A percentile compares a stretch with the other conserved stretches of the same genome.
These are phyloP conservation scores for Hydroisotoma schaefferi DNA, from an alignment of 2,888 invertebrate species.

Conservation along the genomic window DNA sequence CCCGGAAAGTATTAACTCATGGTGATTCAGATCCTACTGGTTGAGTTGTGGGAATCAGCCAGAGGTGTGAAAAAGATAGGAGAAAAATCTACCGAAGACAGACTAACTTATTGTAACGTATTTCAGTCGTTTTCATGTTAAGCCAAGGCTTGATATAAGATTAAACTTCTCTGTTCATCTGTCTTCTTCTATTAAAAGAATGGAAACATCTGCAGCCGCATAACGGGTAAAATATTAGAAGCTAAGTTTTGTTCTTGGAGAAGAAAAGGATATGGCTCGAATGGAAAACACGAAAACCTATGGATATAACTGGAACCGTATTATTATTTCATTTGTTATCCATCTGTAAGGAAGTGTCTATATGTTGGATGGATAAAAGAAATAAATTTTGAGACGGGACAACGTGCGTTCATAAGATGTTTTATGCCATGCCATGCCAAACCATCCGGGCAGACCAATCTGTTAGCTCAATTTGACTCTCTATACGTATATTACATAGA, in stretches of 20 bases:
- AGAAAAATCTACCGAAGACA: slow-evolving; percentile 11
- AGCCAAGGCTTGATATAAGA: slow-evolving; percentile 3
- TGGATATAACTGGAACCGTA: not conserved
- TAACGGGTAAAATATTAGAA: slow-evolving; percentile 15
- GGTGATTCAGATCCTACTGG: not conserved
- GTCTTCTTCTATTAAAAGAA: slow-evolving; percentile 10
- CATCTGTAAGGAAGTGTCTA: too few species aligned
- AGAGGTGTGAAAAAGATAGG: slow-evolving; percentile 13
- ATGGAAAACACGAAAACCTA: not conserved
- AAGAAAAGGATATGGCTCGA: slow-evolving; percentile 3
- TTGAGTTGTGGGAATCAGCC: not conserved
- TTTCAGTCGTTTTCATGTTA: not conserved
- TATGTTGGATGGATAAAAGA: too few species aligned
- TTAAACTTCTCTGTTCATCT: slow-evolving; percentile 12
- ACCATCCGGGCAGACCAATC: slow-evolving; percentile 9
- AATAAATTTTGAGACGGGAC: slow-evolving; percentile 13
- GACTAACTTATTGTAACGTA: not conserved
- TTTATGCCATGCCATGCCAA: slow-evolving; percentile 10
- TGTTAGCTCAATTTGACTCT: slow-evolving; percentile 15
- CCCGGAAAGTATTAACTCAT: not conserved
- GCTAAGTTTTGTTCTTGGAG: slow-evolving; percentile 7
- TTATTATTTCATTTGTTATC: too few species aligned
- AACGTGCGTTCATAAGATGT: slow-evolving; percentile 16
- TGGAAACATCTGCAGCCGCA: slow-evolving; percentile 16
- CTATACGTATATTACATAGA: not conserved